These are phyloP conservation scores for Rana temporaria DNA, from an alignment of 2,113 vertebrate species.

Conservation along the genomic window DNA sequence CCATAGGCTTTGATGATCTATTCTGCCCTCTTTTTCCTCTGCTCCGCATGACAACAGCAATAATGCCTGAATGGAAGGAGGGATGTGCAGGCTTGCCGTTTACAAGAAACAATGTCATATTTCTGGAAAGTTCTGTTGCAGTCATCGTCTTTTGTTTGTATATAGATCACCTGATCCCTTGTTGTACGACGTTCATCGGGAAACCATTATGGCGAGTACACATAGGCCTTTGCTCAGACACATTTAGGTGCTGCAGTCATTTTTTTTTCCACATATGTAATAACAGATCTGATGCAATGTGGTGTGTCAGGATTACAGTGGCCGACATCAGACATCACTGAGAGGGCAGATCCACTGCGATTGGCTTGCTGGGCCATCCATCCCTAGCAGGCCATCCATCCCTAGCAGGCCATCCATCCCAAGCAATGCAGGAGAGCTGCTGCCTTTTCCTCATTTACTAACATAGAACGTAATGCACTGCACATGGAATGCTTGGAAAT, in stretches of 20 bases:
- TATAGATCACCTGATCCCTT: background rate
- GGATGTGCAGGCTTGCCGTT: background rate
- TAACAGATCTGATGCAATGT: slow-evolving; percentile 32
- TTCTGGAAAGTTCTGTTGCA: slow-evolving; percentile 4
- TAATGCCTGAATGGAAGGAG: background rate
- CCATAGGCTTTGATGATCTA: background rate
- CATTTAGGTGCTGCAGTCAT: slow-evolving; percentile 3
- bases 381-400: too few relatives aligned
- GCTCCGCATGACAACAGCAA: background rate
- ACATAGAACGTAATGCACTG: too few relatives aligned
- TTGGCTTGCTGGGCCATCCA: too few relatives aligned
- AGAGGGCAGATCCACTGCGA: background rate
- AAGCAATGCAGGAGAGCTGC: too few relatives aligned
- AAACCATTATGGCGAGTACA: background rate
- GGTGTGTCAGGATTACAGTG: slow-evolving; percentile 25
- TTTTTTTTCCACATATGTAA: slow-evolving; percentile 1
- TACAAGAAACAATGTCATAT: background rate
- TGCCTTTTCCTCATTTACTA: too few relatives aligned
- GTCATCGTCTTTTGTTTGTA: too few relatives aligned
- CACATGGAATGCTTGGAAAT: too few relatives aligned
- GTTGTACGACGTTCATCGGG: background rate
- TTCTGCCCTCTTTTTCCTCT: background rate
- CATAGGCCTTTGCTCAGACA: slow-evolving; percentile 2
- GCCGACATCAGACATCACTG: background rate
- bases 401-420: too few relatives aligned